Percentiles rank a stretch among this genome's conserved stretches.
Conservation (phyloP, 1,140 invertebrate genomes). For the Drosophila dunni region DNA sequence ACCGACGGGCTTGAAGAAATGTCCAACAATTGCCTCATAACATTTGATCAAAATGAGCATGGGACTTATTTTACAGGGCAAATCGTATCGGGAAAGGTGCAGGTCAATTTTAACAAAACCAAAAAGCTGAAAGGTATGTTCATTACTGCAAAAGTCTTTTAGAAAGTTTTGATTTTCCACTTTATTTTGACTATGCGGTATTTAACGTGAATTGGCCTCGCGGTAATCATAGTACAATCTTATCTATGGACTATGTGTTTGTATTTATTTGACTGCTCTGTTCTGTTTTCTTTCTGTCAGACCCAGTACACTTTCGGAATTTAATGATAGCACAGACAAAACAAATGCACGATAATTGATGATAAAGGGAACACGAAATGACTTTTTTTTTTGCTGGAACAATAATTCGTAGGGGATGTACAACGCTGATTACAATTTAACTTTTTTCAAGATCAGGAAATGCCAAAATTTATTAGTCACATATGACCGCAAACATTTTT, state of each 20-base stretch:
- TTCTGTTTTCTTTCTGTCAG: conserved; percentile 41
- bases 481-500: not conserved
- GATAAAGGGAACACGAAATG: conserved; percentile 26
- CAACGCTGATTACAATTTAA: conserved; percentile 32
- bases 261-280: conserved; percentile 19
- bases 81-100: conserved; percentile 85
- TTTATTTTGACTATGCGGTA: conserved; percentile 7
- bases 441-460: conserved; percentile 41
- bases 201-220: conserved; percentile 6
- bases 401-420: conserved; percentile 47
- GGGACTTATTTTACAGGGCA: conserved; percentile 86
- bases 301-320: conserved; percentile 52
- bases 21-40: conserved; percentile 84
- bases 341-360: conserved; percentile 66
- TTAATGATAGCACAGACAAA: conserved; percentile 55
- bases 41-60: conserved; percentile 85
- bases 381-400: not conserved
- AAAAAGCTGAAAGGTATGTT: conserved; percentile 85
- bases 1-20: conserved; percentile 31
- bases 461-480: conserved; percentile 48
- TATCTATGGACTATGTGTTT: conserved; percentile 47
- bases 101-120: conserved; percentile 85
- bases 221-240: conserved; percentile 55
- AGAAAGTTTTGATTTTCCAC: not conserved
- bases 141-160: not conserved